Evolutionary conservation across 2,113 vertebrate genomes (phyloP).

Genomic region (Plecotus auritus): DNA sequence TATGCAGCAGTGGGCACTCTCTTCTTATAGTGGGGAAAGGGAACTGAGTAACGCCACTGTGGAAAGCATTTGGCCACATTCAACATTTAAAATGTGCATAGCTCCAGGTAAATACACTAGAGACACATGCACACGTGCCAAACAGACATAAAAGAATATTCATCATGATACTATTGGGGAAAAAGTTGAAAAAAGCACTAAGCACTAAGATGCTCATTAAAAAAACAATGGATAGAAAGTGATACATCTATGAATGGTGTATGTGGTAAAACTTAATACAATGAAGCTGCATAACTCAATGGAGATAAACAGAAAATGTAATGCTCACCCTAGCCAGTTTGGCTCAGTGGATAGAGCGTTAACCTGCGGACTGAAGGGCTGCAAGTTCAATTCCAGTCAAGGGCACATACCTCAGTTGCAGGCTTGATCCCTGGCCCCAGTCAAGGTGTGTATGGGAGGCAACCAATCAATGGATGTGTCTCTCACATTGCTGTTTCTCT

Average conservation of each 20-base stretch:
- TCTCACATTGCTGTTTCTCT: too few relatives aligned
- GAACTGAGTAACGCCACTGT: neutral
- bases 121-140: neutral
- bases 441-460: too few relatives aligned
- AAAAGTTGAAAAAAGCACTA: neutral
- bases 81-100: neutral
- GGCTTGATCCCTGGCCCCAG: too few relatives aligned
- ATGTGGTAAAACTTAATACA: neutral
- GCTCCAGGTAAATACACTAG: neutral
- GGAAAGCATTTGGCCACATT: neutral
- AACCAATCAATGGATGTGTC: too few relatives aligned
- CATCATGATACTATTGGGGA: neutral
- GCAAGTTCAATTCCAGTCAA: too few relatives aligned
- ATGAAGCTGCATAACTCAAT: neutral
- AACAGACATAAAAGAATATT: neutral
- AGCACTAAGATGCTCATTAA: neutral
- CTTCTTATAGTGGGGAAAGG: accelerated
- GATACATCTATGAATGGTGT: neutral
- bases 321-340: too few relatives aligned
- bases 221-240: neutral
- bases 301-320: neutral
- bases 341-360: too few relatives aligned
- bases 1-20: accelerated
- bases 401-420: too few relatives aligned
- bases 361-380: too few relatives aligned